phyloP scores from a whole-genome alignment of 2,888 invertebrate species.

The Campopleginae sp. region DNA sequence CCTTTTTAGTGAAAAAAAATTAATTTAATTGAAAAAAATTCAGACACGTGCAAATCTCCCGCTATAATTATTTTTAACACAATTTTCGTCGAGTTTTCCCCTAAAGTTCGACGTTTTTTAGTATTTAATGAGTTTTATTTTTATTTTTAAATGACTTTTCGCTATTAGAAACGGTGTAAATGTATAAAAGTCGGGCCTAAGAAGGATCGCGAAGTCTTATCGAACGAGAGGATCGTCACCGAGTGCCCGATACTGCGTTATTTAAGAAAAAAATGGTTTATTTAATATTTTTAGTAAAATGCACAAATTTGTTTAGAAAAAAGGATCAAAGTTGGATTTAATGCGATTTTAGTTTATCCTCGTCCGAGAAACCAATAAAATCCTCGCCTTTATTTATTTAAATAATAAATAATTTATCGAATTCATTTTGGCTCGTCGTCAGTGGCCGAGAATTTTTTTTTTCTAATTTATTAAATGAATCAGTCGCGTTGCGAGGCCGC shows the following conservation, averaged over 20 bases:
- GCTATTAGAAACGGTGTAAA: slow-evolving; percentile 79
- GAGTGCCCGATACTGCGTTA: neutral
- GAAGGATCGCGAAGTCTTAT: slow-evolving; percentile 75
- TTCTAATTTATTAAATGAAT: neutral
- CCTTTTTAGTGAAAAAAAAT: neutral
- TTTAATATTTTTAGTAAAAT: neutral
- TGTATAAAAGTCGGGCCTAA: slow-evolving; percentile 79
- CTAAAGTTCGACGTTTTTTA: slow-evolving; percentile 73
- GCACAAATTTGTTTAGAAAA: neutral
- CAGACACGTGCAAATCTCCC: slow-evolving; percentile 7
- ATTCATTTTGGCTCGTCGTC: neutral
- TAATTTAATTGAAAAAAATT: neutral
- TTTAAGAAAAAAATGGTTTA: neutral
- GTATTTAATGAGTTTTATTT: slow-evolving; percentile 5
- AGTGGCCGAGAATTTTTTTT: neutral
- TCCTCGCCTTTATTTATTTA: slow-evolving; percentile 1
- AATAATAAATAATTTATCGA: neutral
- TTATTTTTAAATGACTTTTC: slow-evolving; percentile 23
- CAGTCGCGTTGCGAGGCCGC: neutral
- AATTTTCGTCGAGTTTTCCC: slow-evolving; percentile 68
- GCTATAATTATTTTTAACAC: slow-evolving; percentile 6
- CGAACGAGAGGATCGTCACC: slow-evolving; percentile 55
- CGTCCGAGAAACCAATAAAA: neutral
- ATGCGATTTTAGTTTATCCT: neutral
- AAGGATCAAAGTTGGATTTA: neutral